A percentile compares a stretch with the other conserved stretches of the same genome.
phyloP scores from a whole-genome alignment of 2,113 vertebrate genomes.

The Myrmecobius fasciatus region DNA sequence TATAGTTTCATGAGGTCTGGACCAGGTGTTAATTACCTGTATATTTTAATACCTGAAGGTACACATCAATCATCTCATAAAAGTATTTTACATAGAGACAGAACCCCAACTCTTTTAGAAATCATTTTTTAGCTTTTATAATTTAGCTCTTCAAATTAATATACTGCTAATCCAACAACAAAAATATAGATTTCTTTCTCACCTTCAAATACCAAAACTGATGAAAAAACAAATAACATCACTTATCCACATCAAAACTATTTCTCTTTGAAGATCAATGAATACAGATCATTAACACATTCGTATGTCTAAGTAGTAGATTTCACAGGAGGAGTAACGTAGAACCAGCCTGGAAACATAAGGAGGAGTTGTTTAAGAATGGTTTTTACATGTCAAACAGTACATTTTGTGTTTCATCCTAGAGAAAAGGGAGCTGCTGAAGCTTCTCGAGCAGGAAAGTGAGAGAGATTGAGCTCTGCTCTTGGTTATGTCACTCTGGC shows the following conservation, averaged over 20 bases:
- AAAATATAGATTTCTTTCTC: slow-evolving; percentile 85
- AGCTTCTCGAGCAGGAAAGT: not conserved
- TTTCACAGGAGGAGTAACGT: too few species aligned
- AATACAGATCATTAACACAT: slow-evolving; percentile 90
- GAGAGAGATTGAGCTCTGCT: not conserved
- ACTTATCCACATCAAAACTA: slow-evolving; percentile 87
- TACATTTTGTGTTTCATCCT: not conserved
- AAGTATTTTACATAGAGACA: slow-evolving; percentile 92
- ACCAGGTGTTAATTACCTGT: slow-evolving; percentile 91
- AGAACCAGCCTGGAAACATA: not conserved
- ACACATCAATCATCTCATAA: slow-evolving; percentile 94
- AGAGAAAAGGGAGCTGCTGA: not conserved
- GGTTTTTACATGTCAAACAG: not conserved
- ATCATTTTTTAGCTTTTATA: slow-evolving; percentile 89
- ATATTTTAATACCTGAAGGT: slow-evolving; percentile 93
- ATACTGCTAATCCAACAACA: slow-evolving; percentile 88
- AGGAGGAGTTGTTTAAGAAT: not conserved
- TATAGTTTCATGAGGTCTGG: slow-evolving; percentile 94
- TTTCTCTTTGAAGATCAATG: slow-evolving; percentile 92
- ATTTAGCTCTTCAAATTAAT: slow-evolving; percentile 90
- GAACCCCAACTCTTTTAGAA: slow-evolving; percentile 91
- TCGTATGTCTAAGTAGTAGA: slow-evolving; percentile 50
- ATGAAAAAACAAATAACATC: slow-evolving; percentile 91
- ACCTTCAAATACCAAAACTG: slow-evolving; percentile 86
- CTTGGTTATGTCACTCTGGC: not conserved